Evolutionary conservation across 2,888 invertebrate genomes (phyloP), one percentile per base, ranked within the genome.

Genomic region (Pardosa pseudoannulata): DNA sequence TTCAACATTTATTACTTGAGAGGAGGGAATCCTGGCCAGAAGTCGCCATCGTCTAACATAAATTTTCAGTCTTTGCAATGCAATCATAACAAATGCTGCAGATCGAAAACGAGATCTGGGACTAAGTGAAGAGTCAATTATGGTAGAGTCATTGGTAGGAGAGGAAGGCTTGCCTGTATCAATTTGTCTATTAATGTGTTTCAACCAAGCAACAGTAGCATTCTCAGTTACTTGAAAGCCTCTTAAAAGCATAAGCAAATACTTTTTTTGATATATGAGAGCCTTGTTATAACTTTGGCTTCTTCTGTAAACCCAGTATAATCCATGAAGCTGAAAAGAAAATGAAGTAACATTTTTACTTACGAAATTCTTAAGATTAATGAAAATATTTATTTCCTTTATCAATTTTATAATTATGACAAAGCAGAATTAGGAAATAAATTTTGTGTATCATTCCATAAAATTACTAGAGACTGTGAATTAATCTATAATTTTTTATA

Each of bases 181-280:
- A 91, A 90, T 92, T 90, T 89, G 92, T 82, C 91, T 92, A n/a
- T n/a, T n/a, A n/a, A n/a, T n/a, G n/a, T n/a, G n/a, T n/a, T n/a
- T n/a, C 89, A 90, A 92, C 91, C 91, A 88, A 13, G 91, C 91
- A 23, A 93, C 88, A 0, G 93, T 94, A 89, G 91, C 93, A 89
- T 90, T 92, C 89, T 92, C 92, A 0, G 90, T 91, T 79, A 90
- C 92, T 91, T 94, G 94, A 93, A 92, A 95, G 65, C 93, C 93
- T 88, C 91, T 92, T 65, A 96, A 91, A 83, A 95, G 93, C 19
- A 95, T 93, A 88, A 96, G 93, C 76, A 98, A 92, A 91, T 97
- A 98, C 27, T 95, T 94, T 92, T 98, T 98, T 93, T 98, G 98
- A 93, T 95, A 97, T 74, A 95, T 94, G 76, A 98, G 93, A 16